These are phyloP conservation scores for Drosophila kokeensis DNA, from an alignment of 2,888 invertebrate species.

Conservation along the genomic window DNA sequence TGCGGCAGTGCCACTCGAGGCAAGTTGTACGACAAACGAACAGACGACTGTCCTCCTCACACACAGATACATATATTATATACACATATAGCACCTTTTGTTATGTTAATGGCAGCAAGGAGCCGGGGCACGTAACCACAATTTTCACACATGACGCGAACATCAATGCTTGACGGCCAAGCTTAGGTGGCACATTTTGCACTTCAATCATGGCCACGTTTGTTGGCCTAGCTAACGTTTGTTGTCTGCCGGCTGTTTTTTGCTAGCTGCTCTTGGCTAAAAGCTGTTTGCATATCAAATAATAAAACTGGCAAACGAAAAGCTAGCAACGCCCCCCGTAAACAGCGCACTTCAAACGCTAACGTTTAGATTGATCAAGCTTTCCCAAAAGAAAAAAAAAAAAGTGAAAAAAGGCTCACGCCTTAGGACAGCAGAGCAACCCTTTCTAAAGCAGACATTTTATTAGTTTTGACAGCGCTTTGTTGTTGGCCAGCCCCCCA, in stretches of 20 bases:
- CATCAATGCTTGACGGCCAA: constrained; percentile 43
- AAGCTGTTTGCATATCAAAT: constrained; percentile 79
- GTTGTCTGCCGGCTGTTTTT: constrained; percentile 14
- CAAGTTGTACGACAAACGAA: constrained; percentile 54
- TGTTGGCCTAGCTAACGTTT: constrained; percentile 10
- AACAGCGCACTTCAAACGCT: constrained; percentile 66
- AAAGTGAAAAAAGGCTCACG: neutral
- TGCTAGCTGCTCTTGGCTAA: constrained; percentile 29
- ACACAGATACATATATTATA: constrained; percentile 8
- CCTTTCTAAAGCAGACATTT: constrained; percentile 69
- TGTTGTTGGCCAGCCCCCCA: constrained; percentile 65
- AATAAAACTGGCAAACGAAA: constrained; percentile 68
- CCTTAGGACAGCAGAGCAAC: constrained; percentile 38
- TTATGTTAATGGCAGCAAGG: constrained; percentile 72
- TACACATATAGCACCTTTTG: constrained; percentile 59
- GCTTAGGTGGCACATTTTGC: constrained; percentile 62
- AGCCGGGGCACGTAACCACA: constrained; percentile 69
- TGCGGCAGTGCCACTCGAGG: constrained; percentile 64
- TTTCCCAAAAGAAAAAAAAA: constrained; percentile 14
- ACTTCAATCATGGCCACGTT: constrained; percentile 57
- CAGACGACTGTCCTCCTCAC: constrained; percentile 37
- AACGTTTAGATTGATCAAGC: constrained; percentile 61
- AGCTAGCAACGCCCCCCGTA: constrained; percentile 48
- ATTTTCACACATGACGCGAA: constrained; percentile 69
- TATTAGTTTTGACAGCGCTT: constrained; percentile 80